phyloP scores from a whole-genome alignment of 2,888 invertebrate species.

The Dryocosmus kuriphilus region DNA sequence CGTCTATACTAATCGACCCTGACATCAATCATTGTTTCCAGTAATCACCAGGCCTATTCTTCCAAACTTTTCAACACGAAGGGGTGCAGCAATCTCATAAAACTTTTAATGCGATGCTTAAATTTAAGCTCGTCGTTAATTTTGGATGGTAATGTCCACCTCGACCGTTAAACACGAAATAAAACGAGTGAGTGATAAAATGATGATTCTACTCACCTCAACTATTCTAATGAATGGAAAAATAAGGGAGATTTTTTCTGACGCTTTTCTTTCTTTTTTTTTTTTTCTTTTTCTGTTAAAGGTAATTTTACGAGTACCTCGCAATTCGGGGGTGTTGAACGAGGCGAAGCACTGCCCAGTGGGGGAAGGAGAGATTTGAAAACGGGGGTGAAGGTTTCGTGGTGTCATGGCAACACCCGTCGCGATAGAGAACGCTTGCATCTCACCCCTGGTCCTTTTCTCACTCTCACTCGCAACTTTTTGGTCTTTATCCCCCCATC shows the following conservation, averaged over 20 bases:
- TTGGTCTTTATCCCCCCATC: not conserved
- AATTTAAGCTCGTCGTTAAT: constrained; percentile 13
- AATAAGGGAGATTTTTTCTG: constrained; percentile 14
- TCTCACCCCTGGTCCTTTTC: constrained; percentile 43
- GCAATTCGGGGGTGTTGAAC: constrained; percentile 55
- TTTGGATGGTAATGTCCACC: constrained; percentile 19
- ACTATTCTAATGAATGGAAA: constrained; percentile 27
- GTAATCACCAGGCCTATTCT: constrained; percentile 2
- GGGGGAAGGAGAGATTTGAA: constrained; percentile 63
- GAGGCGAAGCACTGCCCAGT: constrained; percentile 43
- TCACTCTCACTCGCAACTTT: constrained; percentile 20
- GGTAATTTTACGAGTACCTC: constrained; percentile 61
- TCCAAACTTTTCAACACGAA: constrained; percentile 3
- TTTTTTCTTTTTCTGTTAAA: constrained; percentile 52
- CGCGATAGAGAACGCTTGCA: constrained; percentile 66
- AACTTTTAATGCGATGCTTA: constrained; percentile 19
- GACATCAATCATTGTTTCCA: constrained; percentile 7
- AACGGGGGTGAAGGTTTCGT: constrained; percentile 69
- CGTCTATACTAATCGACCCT: not conserved
- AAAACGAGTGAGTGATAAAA: not conserved
- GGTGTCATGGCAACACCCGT: constrained; percentile 77
- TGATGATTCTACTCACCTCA: constrained; percentile 9
- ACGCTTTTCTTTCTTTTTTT: constrained; percentile 10
- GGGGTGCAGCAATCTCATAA: constrained; percentile 5
- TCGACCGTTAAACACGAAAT: not conserved